Conservation (phyloP, 2,888 invertebrate genomes). For the Brachypterus glaber region DNA sequence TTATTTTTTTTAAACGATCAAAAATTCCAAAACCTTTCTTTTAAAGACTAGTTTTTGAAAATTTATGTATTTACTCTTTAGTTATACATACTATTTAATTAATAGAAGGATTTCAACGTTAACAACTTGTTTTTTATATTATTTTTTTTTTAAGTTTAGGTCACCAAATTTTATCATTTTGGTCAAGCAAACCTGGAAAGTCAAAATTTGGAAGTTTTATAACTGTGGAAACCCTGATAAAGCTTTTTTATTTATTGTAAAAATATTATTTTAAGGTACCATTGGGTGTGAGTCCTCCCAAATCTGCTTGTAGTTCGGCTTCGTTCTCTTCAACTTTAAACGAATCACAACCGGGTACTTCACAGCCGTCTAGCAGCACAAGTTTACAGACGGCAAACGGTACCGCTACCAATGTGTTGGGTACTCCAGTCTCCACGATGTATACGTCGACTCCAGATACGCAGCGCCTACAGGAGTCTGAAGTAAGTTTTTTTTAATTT, state of each 20-base stretch:
- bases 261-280: constrained; percentile 38
- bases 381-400: constrained; percentile 31
- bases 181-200: too few species aligned
- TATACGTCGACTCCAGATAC: constrained; percentile 46
- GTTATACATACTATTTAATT: too few species aligned
- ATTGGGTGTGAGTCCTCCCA: constrained; percentile 48
- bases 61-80: too few species aligned
- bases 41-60: too few species aligned
- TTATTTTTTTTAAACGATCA: too few species aligned
- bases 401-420: constrained; percentile 32
- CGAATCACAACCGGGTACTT: constrained; percentile 39
- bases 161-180: too few species aligned
- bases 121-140: too few species aligned
- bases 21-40: too few species aligned
- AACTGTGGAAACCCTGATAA: too few species aligned
- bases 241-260: not conserved
- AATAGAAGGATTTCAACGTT: too few species aligned
- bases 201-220: not conserved
- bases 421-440: constrained; percentile 34
- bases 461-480: constrained; percentile 39
- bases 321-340: constrained; percentile 44
- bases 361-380: constrained; percentile 34
- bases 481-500: constrained; percentile 21
- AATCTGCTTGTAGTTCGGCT: constrained; percentile 44
- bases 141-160: too few species aligned